Evolutionary conservation across 2,113 vertebrate genomes (phyloP).

Genomic region (Saimiri boliviensis): DNA sequence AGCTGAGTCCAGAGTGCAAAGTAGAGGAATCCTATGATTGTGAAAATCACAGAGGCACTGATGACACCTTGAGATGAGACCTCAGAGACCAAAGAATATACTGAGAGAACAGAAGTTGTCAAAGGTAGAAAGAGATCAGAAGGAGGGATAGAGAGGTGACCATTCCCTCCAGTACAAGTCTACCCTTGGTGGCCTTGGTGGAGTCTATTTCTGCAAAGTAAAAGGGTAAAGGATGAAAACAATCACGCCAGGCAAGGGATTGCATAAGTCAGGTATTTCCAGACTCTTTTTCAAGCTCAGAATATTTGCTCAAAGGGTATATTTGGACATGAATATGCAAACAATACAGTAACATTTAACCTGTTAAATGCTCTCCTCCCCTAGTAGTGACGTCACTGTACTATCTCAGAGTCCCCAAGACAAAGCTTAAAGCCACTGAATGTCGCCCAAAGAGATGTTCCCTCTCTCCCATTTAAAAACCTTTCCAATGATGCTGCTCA

Average conservation of each 20-base stretch:
- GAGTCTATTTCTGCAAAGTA: neutral
- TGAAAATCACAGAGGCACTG: neutral
- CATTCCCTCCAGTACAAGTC: neutral
- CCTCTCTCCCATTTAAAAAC: neutral
- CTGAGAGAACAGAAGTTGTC: neutral
- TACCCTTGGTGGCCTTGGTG: neutral
- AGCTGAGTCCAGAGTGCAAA: neutral
- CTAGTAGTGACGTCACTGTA: neutral
- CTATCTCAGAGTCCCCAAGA: neutral
- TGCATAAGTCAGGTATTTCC: neutral
- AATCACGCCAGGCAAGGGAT: neutral
- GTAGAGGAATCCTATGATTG: neutral
- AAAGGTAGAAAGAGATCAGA: neutral
- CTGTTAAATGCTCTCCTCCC: neutral
- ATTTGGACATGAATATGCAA: neutral
- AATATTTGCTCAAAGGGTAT: neutral
- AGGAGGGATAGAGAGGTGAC: neutral
- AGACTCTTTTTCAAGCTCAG: neutral
- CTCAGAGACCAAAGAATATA: neutral
- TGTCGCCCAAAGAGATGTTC: neutral
- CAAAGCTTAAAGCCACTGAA: slow-evolving; percentile 27
- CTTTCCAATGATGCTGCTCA: neutral
- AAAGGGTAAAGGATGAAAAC: neutral
- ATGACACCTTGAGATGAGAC: neutral
- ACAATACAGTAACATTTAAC: neutral